These are phyloP conservation scores for Pangasius macronema DNA, from an alignment of 2,797 vertebrate genomes.

Conservation along the genomic window DNA sequence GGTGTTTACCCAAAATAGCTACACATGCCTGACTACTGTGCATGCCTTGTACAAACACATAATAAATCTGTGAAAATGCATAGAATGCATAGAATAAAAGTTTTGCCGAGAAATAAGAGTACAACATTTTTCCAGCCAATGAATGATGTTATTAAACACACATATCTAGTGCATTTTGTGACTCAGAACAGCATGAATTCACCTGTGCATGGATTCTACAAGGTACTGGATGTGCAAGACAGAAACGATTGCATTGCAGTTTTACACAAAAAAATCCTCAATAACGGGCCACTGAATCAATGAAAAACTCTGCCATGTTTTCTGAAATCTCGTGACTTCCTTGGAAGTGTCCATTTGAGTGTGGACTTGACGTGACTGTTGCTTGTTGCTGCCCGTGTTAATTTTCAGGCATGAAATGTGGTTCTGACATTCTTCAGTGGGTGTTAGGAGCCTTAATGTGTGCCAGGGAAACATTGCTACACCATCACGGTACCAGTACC, in stretches of 20 bases:
- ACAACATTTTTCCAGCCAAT: neutral
- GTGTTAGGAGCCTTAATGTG: neutral
- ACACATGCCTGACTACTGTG: neutral
- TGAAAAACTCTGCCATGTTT: neutral
- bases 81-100: neutral
- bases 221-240: neutral
- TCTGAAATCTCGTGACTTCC: neutral
- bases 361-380: neutral
- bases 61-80: neutral
- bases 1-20: neutral
- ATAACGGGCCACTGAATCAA: neutral
- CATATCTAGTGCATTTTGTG: neutral
- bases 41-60: neutral
- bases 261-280: neutral
- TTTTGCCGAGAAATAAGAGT: neutral
- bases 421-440: neutral
- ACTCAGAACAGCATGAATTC: neutral
- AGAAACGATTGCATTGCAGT: neutral
- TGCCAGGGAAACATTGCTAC: neutral
- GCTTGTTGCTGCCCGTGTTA: neutral
- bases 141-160: too few species aligned
- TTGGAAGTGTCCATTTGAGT: neutral
- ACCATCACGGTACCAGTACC: neutral
- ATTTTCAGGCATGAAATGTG: neutral
- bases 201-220: neutral